Evolutionary conservation across 1,140 invertebrate species (phyloP).

Genomic region (Megalopta genalis): DNA sequence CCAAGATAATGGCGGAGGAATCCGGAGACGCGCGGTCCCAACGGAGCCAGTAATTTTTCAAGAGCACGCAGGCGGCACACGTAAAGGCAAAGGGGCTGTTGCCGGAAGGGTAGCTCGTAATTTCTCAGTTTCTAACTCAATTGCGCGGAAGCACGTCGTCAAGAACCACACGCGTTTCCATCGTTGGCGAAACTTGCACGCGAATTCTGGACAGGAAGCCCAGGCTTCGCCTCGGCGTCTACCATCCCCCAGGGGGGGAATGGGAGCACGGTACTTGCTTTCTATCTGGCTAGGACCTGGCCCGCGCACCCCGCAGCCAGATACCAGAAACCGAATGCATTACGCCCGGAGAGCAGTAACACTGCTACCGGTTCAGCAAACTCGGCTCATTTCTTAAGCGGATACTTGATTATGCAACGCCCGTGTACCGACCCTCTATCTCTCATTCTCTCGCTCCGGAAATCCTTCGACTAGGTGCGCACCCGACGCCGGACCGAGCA

Average conservation of each 20-base stretch:
- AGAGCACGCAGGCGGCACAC: neutral
- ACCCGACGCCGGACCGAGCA: neutral
- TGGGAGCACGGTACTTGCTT: constrained; percentile 24
- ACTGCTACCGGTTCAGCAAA: constrained; percentile 43
- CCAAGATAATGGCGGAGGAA: neutral
- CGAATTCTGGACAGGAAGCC: constrained; percentile 46
- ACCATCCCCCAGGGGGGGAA: neutral
- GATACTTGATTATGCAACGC: constrained; percentile 24
- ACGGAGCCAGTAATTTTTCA: neutral
- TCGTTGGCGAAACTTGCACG: constrained; percentile 37
- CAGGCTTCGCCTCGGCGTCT: neutral
- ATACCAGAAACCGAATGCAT: constrained; percentile 49
- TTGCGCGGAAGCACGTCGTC: constrained; percentile 1
- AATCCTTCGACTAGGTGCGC: neutral
- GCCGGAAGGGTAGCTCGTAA: neutral
- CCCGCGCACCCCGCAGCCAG: neutral
- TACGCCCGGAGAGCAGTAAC: constrained; percentile 42
- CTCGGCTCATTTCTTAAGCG: constrained; percentile 56
- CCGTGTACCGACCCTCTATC: neutral
- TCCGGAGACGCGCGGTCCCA: neutral
- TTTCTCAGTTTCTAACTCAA: constrained; percentile 14
- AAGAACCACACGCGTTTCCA: constrained; percentile 19
- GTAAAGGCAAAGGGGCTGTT: neutral
- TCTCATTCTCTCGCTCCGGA: neutral
- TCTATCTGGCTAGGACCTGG: constrained; percentile 1